Evolutionary conservation across 2,113 vertebrate species (phyloP).

Genomic region (Ammospiza nelsoni): DNA sequence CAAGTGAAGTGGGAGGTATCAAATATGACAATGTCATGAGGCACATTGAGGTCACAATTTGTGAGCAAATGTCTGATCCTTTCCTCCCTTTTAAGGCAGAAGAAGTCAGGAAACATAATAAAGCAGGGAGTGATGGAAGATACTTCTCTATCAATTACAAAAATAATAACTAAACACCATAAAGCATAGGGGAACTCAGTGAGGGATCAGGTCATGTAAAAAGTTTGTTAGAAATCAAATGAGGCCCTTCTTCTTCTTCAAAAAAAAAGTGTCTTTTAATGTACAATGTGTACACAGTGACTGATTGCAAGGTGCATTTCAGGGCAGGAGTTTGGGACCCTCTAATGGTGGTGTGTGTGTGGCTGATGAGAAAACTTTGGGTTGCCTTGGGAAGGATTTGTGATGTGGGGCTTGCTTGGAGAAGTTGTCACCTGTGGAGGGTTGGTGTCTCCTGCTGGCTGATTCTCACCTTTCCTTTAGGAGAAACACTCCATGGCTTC

Average conservation of each 20-base stretch:
- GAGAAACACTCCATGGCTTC: neutral
- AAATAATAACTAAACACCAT: neutral
- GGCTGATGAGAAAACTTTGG: neutral
- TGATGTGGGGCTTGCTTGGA: neutral
- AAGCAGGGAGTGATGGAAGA: neutral
- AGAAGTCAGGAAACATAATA: neutral
- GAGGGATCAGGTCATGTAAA: accelerated
- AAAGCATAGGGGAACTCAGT: accelerated
- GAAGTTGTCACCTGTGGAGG: accelerated
- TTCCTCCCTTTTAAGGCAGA: neutral
- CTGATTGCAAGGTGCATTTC: neutral
- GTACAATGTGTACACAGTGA: neutral
- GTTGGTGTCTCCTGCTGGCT: neutral
- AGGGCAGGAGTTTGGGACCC: neutral
- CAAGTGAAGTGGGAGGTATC: neutral
- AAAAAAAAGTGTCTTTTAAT: neutral
- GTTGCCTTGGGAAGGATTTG: neutral
- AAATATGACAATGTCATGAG: accelerated
- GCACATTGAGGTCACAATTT: accelerated
- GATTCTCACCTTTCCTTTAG: neutral
- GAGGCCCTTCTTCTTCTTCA: neutral
- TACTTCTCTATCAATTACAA: neutral
- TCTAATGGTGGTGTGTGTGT: neutral
- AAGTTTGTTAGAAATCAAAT: neutral
- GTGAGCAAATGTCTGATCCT: neutral